Evolutionary conservation across 2,113 vertebrate species (phyloP), one percentile per base, ranked within the genome.

Genomic region (Polypterus bichir): DNA sequence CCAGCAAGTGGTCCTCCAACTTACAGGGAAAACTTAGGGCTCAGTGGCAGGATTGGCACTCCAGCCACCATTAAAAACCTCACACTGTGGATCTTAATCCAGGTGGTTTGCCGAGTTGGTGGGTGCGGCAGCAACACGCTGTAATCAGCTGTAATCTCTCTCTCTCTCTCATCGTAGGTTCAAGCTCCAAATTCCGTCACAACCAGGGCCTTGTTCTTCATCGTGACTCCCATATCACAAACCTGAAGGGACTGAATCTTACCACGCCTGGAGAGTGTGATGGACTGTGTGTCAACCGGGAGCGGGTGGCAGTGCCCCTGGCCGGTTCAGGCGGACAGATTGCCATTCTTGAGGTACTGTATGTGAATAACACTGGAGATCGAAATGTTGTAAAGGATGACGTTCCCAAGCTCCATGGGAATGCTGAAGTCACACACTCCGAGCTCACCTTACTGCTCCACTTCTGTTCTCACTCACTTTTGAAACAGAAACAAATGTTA

Each of bases 221-320:
- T 77, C 86, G 90, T 4, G 86, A 91, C 82, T 87, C 75, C 3
- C 92, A 99, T 78, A 85, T 97, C 77, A 94, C 90, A 77, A 97
- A 97, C 79, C 83, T 99, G 69, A 87, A 85, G 3, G 84, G 87
- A 9, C 88, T 98, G 67, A 96, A 88, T 79, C 89, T 97, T 69
- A 99, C 93, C 52, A 97, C 90, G 0, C 96, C 95, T 0, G 96
- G 96, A 0, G 96, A 99, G 75, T 81, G 88, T 0, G 88, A 99
- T 0, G 93, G 95, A 67, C 92, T 99, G 85, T 93, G 88, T 2
- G 79, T 84, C 66, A 98, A 97, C 76, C 68, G 46, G 7, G 78
- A 84, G 47, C 82, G 68, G 0, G 71, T 89, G 1, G 95, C 94
- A 0, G 79, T 98, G 53, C 96, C 96, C 0, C 80, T 99, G 65